Base-by-base conservation (phyloP, 1,140 invertebrate species). In the Mercenaria mercenaria region DNA sequence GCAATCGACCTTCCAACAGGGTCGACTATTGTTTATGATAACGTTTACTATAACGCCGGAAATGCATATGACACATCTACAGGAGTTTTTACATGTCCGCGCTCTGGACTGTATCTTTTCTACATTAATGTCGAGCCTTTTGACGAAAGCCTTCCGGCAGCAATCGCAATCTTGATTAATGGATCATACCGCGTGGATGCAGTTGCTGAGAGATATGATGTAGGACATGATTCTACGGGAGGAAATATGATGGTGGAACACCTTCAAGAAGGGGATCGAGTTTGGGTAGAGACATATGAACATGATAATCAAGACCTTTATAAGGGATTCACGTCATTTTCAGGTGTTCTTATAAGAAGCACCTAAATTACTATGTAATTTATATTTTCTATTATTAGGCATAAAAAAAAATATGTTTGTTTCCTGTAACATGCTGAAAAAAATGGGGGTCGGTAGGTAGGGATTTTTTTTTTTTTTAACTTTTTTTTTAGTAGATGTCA, bases 231-330 rank as follows among this genome's bases (percentile, higher is more conserved):
- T 72, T 39, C 67, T 13, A 72, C 67, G 6, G 37, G 67, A 41
- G 37, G 67, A 20, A 72, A 72, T 72, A 39, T 72, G 18, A 1
- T 72, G n/a, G 29, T 72, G 23, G 1, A 72, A 39, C 67, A 72
- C 29, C 39, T 72, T 23, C 34, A 41, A 8, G 34, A 72, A 23
- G 67, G 67, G 39, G 67, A 72, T n/a, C 39, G 34, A 39, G 67
- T 72, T 39, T 72, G 67, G 67, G 67, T 72, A 3, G 67, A 72
- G 29, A 72, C 67, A 18, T 72, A 72, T 34, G 13, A 72, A 11
- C 34, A 39, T 3, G 67, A 72, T 41, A 72, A 72, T 41, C 67
- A 72, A 72, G 34, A 72, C 39, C 37, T 72, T 1, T 72, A 41
- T 39, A 26, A 26, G 18, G 67, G 34, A 18, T 72, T 72, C 37